Evolutionary conservation across 2,888 invertebrate genomes (phyloP).

Genomic region (Lutraria lutraria): DNA sequence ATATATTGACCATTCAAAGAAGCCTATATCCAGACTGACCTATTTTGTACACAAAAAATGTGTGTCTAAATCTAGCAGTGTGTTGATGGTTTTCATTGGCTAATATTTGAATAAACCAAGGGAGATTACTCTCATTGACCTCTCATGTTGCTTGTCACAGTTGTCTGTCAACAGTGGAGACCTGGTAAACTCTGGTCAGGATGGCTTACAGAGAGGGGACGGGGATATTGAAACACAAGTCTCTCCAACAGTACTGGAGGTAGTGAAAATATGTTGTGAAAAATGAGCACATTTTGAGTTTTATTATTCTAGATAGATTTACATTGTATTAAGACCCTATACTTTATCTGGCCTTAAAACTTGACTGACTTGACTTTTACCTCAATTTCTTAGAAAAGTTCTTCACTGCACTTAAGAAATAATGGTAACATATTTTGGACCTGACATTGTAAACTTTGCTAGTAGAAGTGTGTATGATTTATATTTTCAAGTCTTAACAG

Average conservation of each 20-base stretch:
- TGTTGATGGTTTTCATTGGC: background rate
- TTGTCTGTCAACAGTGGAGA: conserved; percentile 85
- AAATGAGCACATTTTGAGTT: conserved; percentile 20
- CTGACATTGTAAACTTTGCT: too few relatives aligned
- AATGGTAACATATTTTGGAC: too few relatives aligned
- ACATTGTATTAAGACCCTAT: background rate
- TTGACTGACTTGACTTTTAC: too few relatives aligned
- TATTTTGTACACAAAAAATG: background rate
- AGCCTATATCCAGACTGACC: too few relatives aligned
- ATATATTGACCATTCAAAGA: too few relatives aligned
- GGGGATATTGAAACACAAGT: conserved; percentile 68
- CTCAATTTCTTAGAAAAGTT: too few relatives aligned
- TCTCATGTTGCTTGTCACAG: conserved; percentile 66
- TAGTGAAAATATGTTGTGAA: conserved; percentile 50
- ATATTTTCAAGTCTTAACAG: too few relatives aligned
- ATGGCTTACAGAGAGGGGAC: conserved; percentile 77
- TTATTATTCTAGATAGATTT: background rate
- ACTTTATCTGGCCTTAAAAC: background rate
- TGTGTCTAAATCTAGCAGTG: conserved; percentile 17
- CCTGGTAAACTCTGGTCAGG: conserved; percentile 76
- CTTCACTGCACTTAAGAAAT: too few relatives aligned
- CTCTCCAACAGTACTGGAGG: conserved; percentile 49
- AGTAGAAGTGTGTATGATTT: too few relatives aligned
- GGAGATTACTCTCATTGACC: conserved; percentile 26
- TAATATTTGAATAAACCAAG: conserved; percentile 23